Evolutionary conservation across 2,797 vertebrate species (phyloP).

Genomic region (Rhabdomys pumilio): DNA sequence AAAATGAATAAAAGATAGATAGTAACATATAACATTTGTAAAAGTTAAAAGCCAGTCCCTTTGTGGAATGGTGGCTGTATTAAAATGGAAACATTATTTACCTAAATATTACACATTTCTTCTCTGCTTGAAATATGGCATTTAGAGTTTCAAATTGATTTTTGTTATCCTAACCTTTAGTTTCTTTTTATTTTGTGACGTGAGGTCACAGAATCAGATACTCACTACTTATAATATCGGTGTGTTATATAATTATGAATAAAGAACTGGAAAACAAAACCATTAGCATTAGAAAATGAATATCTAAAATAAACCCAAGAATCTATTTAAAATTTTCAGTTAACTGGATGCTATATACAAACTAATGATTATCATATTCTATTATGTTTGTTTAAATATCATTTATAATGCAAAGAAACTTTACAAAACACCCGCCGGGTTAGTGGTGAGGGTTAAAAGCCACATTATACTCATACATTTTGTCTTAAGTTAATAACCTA

Average conservation of each 20-base stretch:
- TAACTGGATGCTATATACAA: constrained; percentile 83
- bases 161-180: not conserved
- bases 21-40: not conserved
- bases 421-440: not conserved
- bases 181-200: not conserved
- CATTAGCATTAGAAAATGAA: constrained; percentile 36
- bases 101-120: not conserved
- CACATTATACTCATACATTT: not conserved
- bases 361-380: constrained; percentile 75
- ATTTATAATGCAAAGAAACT: not conserved
- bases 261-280: constrained; percentile 71
- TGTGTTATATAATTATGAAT: constrained; percentile 62
- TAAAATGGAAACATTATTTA: not conserved
- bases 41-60: not conserved
- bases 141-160: not conserved
- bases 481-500: constrained; percentile 2
- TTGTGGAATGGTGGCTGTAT: not conserved
- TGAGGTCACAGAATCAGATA: not conserved
- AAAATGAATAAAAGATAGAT: not conserved
- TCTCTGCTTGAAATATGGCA: not conserved
- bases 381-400: constrained; percentile 73
- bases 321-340: constrained; percentile 75
- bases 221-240: constrained; percentile 43
- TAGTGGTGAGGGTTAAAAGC: constrained; percentile 31
- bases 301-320: constrained; percentile 66